phyloP scores from a whole-genome alignment of 2,888 invertebrate genomes.

The Vanessa cardui region DNA sequence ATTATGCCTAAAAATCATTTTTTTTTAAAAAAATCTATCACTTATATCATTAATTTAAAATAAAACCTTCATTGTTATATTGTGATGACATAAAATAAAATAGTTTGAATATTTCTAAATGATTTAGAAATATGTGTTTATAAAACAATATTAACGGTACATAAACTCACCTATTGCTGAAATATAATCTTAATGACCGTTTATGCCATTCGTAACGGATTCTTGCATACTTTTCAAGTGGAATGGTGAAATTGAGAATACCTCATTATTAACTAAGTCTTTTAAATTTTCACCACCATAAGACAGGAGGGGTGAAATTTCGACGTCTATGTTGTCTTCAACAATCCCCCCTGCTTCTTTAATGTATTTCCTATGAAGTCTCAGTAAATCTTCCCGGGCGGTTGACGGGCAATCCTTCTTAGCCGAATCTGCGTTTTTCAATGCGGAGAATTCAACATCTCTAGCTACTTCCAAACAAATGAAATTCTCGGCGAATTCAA shows the following conservation, averaged over 20 bases:
- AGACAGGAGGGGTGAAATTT: constrained; percentile 95
- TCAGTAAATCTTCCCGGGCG: constrained; percentile 89
- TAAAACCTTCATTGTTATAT: too few species aligned
- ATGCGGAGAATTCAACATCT: constrained; percentile 96
- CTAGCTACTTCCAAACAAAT: constrained; percentile 96
- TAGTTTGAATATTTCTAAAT: too few species aligned
- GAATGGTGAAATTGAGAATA: constrained; percentile 85
- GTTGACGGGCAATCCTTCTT: constrained; percentile 96
- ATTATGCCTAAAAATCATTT: not conserved
- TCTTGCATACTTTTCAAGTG: constrained; percentile 79
- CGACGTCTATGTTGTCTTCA: constrained; percentile 86
- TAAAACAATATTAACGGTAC: not conserved
- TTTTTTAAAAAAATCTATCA: not conserved
- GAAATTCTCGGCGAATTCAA: constrained; percentile 95
- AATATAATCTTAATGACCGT: constrained; percentile 57
- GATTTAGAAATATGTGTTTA: too few species aligned
- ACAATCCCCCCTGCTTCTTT: constrained; percentile 91
- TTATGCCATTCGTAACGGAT: constrained; percentile 61
- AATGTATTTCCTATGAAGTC: constrained; percentile 90
- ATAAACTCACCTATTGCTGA: not conserved
- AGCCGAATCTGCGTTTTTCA: constrained; percentile 95
- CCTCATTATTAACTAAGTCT: constrained; percentile 85
- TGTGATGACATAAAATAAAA: too few species aligned
- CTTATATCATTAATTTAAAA: too few species aligned
- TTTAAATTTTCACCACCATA: constrained; percentile 95